Percentiles rank a stretch among this genome's conserved stretches.
phyloP scores from a whole-genome alignment of 1,140 invertebrate species.

The Proctacanthus coquilletti region DNA sequence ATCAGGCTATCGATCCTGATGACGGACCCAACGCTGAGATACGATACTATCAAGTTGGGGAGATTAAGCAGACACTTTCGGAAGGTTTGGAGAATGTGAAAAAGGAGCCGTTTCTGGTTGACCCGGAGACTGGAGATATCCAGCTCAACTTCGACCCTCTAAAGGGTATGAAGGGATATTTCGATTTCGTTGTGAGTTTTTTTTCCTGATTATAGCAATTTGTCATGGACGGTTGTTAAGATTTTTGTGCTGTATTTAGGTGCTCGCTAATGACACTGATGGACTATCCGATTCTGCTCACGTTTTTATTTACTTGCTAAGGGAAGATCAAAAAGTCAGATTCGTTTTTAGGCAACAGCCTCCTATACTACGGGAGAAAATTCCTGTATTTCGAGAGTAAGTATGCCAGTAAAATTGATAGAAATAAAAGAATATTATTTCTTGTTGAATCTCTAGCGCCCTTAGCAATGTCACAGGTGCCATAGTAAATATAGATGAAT shows the following conservation, averaged over 20 bases:
- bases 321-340: slow-evolving; percentile 83
- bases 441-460: slow-evolving; percentile 41
- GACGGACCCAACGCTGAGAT: slow-evolving; percentile 57
- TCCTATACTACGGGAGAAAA: slow-evolving; percentile 62
- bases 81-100: slow-evolving; percentile 71
- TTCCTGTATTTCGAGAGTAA: slow-evolving; percentile 67
- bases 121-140: slow-evolving; percentile 63
- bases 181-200: slow-evolving; percentile 63
- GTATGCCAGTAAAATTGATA: slow-evolving; percentile 13
- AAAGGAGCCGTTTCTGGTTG: slow-evolving; percentile 67
- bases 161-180: slow-evolving; percentile 92
- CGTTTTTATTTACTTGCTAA: slow-evolving; percentile 78
- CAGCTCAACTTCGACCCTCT: slow-evolving; percentile 89
- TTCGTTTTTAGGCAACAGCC: slow-evolving; percentile 84
- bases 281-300: slow-evolving; percentile 61
- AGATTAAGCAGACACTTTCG: slow-evolving; percentile 64
- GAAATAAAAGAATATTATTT: not conserved
- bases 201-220: no score
- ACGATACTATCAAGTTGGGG: slow-evolving; percentile 61
- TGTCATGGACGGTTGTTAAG: not conserved
- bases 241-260: slow-evolving; percentile 30
- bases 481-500: slow-evolving; percentile 87
- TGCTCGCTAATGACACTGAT: slow-evolving; percentile 69
- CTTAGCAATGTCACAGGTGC: slow-evolving; percentile 73
- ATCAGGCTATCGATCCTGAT: slow-evolving; percentile 65